Percentiles rank a stretch among this genome's conserved stretches.
Conservation (phyloP, 2,113 vertebrate genomes). For the Astatoreochromis straeleni region DNA sequence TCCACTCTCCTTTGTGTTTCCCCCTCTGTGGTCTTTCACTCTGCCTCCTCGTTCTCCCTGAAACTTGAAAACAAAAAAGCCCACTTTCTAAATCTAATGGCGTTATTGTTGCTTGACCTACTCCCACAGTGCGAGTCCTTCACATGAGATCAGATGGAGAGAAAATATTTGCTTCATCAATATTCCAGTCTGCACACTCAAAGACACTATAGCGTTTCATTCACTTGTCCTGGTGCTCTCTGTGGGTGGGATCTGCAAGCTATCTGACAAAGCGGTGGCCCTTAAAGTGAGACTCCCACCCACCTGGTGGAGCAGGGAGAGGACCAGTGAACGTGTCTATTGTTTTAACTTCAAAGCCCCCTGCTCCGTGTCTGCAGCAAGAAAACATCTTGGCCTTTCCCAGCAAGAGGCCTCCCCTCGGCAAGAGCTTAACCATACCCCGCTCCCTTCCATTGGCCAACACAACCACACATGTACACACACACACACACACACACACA, state of each 20-base stretch:
- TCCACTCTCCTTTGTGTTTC: not conserved
- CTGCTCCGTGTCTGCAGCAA: not conserved
- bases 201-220: slow-evolving; percentile 7
- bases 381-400: slow-evolving; percentile 2
- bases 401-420: slow-evolving; percentile 4
- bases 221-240: slow-evolving; percentile 5
- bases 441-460: not conserved
- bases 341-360: slow-evolving; percentile 50
- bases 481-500: not conserved
- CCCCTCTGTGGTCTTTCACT: not conserved
- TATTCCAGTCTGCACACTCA: slow-evolving; percentile 1
- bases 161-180: slow-evolving; percentile 39
- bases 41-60: not conserved
- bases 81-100: not conserved
- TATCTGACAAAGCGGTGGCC: slow-evolving; percentile 7
- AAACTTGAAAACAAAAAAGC: slow-evolving; percentile 14
- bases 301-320: slow-evolving; percentile 19
- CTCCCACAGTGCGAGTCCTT: slow-evolving; percentile 10
- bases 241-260: slow-evolving; percentile 47
- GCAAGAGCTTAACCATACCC: not conserved
- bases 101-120: slow-evolving; percentile 1
- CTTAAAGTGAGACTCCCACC: slow-evolving; percentile 18
- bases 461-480: not conserved
- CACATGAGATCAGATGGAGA: slow-evolving; percentile 9
- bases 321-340: slow-evolving; percentile 19